Evolutionary conservation across 2,797 vertebrate species (phyloP), one percentile per base, ranked within the genome.

Genomic region (Euthynnus affinis): DNA sequence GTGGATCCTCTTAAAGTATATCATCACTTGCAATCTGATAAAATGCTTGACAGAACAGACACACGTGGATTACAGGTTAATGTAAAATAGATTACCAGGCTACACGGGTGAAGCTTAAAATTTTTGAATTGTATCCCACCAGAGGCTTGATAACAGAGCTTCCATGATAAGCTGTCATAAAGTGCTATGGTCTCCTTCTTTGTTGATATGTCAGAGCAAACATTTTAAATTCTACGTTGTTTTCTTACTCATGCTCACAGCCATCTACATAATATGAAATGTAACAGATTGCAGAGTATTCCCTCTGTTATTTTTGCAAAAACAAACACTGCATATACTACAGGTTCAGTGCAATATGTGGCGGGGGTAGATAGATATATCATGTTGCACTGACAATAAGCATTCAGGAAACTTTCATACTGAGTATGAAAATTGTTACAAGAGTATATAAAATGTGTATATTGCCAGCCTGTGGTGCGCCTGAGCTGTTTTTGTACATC

Each of bases 401-500:
- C 37, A 25, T 8, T 18, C 42, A 51, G 9, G 3, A 63, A 60
- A 46, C 32, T 40, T 15, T 56, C 60, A 73, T 17, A 67, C 37
- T 44, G 14, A 37, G 8, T 5, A 29, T 66, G 42, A 71, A 20
- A 53, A 48, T 17, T 66, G 17, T 27, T 27, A 13, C 52, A 32
- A 27, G 42, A 46, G 15, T 27, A 20, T 40, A 49, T 56, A 27
- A 57, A 65, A 48, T 61, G 5, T 34, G 51, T 77, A 64, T 66
- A 15, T 70, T 85, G 84, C 76, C 85, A 86, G 71, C 55, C 74
- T 75, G 82, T 1, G 48, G 59, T 57, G 69, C 49, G 56, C 48
- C 72, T 69, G 60, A 52, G 78, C 61, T 74, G 73, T 81, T 76
- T 80, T 76, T 85, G 53, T 77, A 77, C 80, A 88, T 68, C 37